phyloP scores from a whole-genome alignment of 2,797 vertebrate genomes.

The Takifugu ocellatus region DNA sequence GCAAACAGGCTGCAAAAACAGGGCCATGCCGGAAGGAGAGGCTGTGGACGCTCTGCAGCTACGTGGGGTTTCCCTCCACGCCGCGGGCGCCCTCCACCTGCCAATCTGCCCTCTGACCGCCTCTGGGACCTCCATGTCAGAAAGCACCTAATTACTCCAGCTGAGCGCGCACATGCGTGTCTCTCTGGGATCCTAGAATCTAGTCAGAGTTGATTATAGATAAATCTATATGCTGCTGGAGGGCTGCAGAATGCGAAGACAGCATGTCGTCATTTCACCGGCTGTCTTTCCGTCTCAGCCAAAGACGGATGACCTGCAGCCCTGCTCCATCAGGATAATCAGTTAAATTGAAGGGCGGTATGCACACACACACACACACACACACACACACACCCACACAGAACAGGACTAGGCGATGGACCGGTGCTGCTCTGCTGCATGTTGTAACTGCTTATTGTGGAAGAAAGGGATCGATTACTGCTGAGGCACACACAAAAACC shows the following conservation, averaged over 20 bases:
- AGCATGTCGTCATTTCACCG: slow-evolving; percentile 15
- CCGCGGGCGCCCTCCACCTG: slow-evolving; percentile 25
- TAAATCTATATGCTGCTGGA: neutral
- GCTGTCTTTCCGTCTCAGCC: slow-evolving; percentile 15
- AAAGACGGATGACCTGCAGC: slow-evolving; percentile 35
- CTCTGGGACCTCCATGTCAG: slow-evolving; percentile 33
- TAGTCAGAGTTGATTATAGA: slow-evolving; percentile 4
- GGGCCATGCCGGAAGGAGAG: too few relatives aligned
- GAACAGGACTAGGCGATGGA: slow-evolving; percentile 27
- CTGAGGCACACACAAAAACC: slow-evolving; percentile 44
- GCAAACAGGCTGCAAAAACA: too few relatives aligned
- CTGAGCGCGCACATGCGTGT: slow-evolving; percentile 10
- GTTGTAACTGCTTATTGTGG: slow-evolving; percentile 8
- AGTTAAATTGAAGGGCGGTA: slow-evolving; percentile 13
- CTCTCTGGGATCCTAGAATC: slow-evolving; percentile 23
- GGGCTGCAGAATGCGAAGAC: slow-evolving; percentile 1
- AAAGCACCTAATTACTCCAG: slow-evolving; percentile 23
- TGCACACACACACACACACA: slow-evolving; percentile 10
- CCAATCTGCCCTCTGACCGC: slow-evolving; percentile 46
- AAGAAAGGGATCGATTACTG: slow-evolving; percentile 52
- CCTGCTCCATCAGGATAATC: slow-evolving; percentile 43
- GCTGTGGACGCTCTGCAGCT: too few relatives aligned
- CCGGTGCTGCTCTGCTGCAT: slow-evolving; percentile 11
- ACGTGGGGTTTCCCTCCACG: slow-evolving; percentile 5
- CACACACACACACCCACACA: slow-evolving; percentile 13